Evolutionary conservation across 2,888 invertebrate genomes (phyloP).

Genomic region (Brenthis daphne): DNA sequence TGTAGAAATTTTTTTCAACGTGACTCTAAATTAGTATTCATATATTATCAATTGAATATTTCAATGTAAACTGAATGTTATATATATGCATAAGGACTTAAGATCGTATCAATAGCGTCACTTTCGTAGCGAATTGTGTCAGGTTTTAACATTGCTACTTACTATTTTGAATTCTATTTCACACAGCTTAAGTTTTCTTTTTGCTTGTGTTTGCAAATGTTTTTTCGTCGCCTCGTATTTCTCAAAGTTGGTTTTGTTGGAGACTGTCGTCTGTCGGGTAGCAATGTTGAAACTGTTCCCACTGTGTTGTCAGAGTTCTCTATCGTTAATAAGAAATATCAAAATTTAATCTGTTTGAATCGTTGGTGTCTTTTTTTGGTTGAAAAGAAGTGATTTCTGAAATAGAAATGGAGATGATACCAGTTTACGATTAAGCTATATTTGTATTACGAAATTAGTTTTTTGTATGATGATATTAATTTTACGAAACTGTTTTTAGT

Average conservation of each 20-base stretch:
- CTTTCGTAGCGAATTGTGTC: constrained; percentile 67
- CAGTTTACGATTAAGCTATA: no score
- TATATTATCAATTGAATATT: constrained; percentile 56
- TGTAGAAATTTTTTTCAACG: constrained; percentile 31
- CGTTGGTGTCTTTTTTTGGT: constrained; percentile 35
- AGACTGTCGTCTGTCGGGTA: constrained; percentile 49
- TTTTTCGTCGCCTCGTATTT: constrained; percentile 54
- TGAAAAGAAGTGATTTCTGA: no score
- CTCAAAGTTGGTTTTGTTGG: constrained; percentile 69
- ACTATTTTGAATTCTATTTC: constrained; percentile 34
- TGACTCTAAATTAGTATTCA: constrained; percentile 33
- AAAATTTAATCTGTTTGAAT: constrained; percentile 2
- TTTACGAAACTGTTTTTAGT: no score
- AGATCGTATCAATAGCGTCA: constrained; percentile 63
- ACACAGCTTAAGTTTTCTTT: constrained; percentile 40
- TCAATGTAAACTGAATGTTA: constrained; percentile 80
- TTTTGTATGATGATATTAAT: no score
- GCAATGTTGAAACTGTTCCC: constrained; percentile 75
- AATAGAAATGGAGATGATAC: no score
- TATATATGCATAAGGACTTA: constrained; percentile 74
- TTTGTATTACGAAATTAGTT: no score
- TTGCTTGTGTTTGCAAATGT: constrained; percentile 44
- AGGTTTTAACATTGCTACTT: constrained; percentile 79
- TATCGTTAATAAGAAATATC: constrained; percentile 22
- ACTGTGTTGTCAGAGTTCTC: constrained; percentile 67